Conservation (phyloP, 2,888 invertebrate species). For the Drosophila nr. perissopoda region DNA sequence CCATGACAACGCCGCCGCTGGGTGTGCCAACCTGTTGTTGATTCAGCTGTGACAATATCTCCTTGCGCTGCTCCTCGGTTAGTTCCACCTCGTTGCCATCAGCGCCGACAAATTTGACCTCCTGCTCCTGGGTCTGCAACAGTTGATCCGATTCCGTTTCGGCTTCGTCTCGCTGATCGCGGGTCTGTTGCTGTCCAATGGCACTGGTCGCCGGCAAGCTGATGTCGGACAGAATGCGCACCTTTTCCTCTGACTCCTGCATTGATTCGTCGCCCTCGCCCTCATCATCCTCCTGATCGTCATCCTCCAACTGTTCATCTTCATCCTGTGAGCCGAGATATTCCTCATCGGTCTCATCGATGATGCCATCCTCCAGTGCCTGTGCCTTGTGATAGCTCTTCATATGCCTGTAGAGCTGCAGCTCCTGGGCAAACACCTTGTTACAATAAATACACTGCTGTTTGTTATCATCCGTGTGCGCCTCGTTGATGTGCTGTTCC, state of each 20-base stretch:
- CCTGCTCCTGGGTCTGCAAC: conserved; percentile 85
- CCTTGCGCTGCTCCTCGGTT: conserved; percentile 84
- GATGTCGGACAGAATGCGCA: conserved; percentile 86
- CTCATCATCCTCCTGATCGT: conserved; percentile 65
- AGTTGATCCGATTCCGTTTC: conserved; percentile 82
- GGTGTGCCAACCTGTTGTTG: conserved; percentile 83
- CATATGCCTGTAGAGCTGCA: conserved; percentile 90
- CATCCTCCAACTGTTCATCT: conserved; percentile 69
- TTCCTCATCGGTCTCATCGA: conserved; percentile 86
- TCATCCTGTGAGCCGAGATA: conserved; percentile 77
- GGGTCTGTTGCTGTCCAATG: conserved; percentile 63
- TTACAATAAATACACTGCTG: conserved; percentile 91
- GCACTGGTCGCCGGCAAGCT: conserved; percentile 79
- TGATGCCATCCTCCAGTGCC: conserved; percentile 88
- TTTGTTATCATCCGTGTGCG: conserved; percentile 84
- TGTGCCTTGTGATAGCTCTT: conserved; percentile 88
- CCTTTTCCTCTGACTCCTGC: conserved; percentile 82
- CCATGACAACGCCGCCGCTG: conserved; percentile 84
- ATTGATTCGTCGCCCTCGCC: conserved; percentile 81
- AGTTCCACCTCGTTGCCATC: conserved; percentile 85
- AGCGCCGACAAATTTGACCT: conserved; percentile 85
- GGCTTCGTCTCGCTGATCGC: conserved; percentile 84
- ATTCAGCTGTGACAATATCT: conserved; percentile 84
- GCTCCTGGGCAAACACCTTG: conserved; percentile 89
- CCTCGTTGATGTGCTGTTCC: conserved; percentile 88